phyloP scores from a whole-genome alignment of 2,888 invertebrate genomes.

The Leptogaster cylindrica region DNA sequence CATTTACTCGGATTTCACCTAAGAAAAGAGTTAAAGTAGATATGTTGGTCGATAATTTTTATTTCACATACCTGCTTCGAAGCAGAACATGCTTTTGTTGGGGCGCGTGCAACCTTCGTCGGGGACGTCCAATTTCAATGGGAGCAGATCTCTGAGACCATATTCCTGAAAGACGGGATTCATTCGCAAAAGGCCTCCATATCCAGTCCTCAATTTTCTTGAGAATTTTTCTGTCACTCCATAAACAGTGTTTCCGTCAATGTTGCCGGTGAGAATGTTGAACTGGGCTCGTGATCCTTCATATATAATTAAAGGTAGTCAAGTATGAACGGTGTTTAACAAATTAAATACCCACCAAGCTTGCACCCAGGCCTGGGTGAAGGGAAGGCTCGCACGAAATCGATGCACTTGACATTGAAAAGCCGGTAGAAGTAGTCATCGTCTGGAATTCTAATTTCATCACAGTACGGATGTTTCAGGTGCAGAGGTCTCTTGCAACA shows the following conservation, averaged over 20 bases:
- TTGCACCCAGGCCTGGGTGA: conserved; percentile 86
- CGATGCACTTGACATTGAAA: conserved; percentile 84
- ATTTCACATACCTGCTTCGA: conserved; percentile 77
- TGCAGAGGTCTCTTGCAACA: conserved; percentile 84
- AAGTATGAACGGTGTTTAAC: too few species aligned
- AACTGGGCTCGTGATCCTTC: conserved; percentile 81
- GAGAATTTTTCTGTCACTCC: conserved; percentile 83
- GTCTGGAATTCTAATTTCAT: conserved; percentile 85
- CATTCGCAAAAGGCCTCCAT: conserved; percentile 83
- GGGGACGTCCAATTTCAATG: conserved; percentile 85
- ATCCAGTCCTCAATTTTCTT: conserved; percentile 81
- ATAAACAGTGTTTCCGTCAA: conserved; percentile 90
- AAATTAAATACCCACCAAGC: conserved; percentile 77
- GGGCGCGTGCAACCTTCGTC: conserved; percentile 92
- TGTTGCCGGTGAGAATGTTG: conserved; percentile 83
- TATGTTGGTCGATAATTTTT: not conserved
- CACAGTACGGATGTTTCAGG: conserved; percentile 87
- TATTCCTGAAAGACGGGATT: conserved; percentile 87
- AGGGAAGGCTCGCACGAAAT: conserved; percentile 89
- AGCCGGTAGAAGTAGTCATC: conserved; percentile 90
- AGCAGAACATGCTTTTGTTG: conserved; percentile 88
- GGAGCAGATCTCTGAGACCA: conserved; percentile 85
- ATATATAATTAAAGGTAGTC: too few species aligned
- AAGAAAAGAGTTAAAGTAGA: too few species aligned
- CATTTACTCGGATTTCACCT: conserved; percentile 92